Percentiles rank a stretch among this genome's conserved stretches.
phyloP scores from a whole-genome alignment of 1,140 invertebrate species.

The Camponotus vicinus region DNA sequence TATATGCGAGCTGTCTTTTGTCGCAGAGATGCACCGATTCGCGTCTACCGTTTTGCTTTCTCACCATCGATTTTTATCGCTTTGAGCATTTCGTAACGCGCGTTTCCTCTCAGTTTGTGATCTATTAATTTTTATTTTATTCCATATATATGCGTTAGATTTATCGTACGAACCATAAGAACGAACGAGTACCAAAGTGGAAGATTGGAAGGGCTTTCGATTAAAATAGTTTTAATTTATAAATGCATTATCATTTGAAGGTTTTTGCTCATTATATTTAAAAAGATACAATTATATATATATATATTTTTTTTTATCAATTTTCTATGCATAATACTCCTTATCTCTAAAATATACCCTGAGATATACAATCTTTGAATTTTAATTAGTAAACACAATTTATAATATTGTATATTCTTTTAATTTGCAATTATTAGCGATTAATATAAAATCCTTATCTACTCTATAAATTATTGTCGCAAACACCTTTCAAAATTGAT shows the following conservation, averaged over 20 bases:
- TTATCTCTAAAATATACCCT: not conserved
- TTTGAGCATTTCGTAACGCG: conserved; percentile 8
- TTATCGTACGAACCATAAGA: not conserved
- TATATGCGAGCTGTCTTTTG: not conserved
- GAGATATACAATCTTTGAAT: not conserved
- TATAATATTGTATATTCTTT: not conserved
- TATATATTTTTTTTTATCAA: not conserved
- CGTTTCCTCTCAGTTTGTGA: not conserved
- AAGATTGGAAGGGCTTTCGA: not conserved
- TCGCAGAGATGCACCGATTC: not conserved
- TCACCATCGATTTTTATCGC: conserved; percentile 16
- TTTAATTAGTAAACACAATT: not conserved
- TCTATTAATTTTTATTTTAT: not conserved
- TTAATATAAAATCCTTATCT: conserved; percentile 22
- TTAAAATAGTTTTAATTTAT: not conserved
- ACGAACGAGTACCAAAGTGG: not conserved
- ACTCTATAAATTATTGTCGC: conserved; percentile 3
- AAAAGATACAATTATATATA: not conserved
- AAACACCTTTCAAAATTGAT: not conserved
- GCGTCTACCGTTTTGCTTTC: conserved; percentile 6
- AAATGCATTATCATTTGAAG: not conserved
- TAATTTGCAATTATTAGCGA: conserved; percentile 9
- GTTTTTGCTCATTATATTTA: not conserved
- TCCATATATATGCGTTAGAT: too few relatives aligned
- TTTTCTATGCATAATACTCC: too few relatives aligned